Evolutionary conservation across 2,888 invertebrate species (phyloP).

Genomic region (Octonoba sinensis): DNA sequence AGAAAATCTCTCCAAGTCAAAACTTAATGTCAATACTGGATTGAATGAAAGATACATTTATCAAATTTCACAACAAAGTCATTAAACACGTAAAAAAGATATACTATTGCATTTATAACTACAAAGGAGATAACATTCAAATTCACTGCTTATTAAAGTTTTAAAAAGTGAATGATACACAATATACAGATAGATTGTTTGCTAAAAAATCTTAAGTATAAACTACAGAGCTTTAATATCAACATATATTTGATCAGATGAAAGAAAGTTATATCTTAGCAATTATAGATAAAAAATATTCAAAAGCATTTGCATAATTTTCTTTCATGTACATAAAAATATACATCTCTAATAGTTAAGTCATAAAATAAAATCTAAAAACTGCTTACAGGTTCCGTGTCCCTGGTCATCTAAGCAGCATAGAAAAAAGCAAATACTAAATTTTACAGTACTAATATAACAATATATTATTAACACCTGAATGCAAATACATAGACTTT

Average conservation of each 20-base stretch:
- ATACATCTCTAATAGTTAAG: background rate
- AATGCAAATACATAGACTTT: conserved; percentile 4
- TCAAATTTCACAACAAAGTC: too few species aligned
- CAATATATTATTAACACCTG: background rate
- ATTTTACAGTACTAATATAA: background rate
- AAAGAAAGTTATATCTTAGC: background rate
- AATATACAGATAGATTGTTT: too few species aligned
- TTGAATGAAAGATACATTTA: too few species aligned
- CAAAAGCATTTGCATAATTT: too few species aligned
- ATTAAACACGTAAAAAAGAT: too few species aligned
- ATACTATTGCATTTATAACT: too few species aligned
- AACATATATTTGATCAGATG: background rate
- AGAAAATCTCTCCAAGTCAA: too few species aligned
- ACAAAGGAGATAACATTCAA: too few species aligned
- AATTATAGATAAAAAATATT: too few species aligned
- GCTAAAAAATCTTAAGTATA: background rate
- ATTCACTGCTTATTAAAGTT: too few species aligned
- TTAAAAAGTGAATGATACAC: too few species aligned
- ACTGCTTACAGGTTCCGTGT: conserved; percentile 52
- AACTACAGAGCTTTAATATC: background rate
- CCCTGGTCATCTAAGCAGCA: conserved; percentile 54
- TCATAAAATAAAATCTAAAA: background rate
- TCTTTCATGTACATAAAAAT: background rate
- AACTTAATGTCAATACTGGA: too few species aligned
- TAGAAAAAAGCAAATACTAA: conserved; percentile 5